Conservation (phyloP, 1,140 invertebrate genomes). For the Heliconius melpomene region DNA sequence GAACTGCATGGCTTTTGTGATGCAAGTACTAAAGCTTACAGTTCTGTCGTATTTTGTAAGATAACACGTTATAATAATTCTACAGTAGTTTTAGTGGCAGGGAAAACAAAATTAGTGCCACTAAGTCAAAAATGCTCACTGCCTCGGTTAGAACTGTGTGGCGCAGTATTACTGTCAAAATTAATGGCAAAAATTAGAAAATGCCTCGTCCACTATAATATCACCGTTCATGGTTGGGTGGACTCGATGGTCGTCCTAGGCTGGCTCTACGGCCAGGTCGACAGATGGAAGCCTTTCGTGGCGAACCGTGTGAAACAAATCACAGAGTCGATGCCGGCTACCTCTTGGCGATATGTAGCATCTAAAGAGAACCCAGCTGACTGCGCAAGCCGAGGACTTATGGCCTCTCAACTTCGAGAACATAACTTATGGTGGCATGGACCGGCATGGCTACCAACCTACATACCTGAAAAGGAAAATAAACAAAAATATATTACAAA, state of each 20-base stretch:
- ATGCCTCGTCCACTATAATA: not conserved
- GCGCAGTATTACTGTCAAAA: slow-evolving; percentile 48
- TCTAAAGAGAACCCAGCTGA: slow-evolving; percentile 74
- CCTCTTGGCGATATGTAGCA: slow-evolving; percentile 67
- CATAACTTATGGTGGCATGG: slow-evolving; percentile 57
- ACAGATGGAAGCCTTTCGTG: slow-evolving; percentile 58
- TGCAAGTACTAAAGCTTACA: slow-evolving; percentile 47
- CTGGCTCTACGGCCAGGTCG: slow-evolving; percentile 55
- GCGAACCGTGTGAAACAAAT: slow-evolving; percentile 68
- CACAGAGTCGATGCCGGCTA: slow-evolving; percentile 39
- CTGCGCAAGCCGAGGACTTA: slow-evolving; percentile 52
- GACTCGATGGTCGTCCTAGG: slow-evolving; percentile 67
- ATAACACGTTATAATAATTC: slow-evolving; percentile 16
- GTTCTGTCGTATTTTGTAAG: slow-evolving; percentile 56
- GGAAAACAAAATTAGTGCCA: slow-evolving; percentile 38
- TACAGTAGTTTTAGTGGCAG: slow-evolving; percentile 29
- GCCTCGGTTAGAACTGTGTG: slow-evolving; percentile 57
- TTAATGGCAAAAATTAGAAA: slow-evolving; percentile 37
- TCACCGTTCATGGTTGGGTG: slow-evolving; percentile 16
- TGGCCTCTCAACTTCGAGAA: slow-evolving; percentile 35
- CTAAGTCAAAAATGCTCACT: slow-evolving; percentile 19
- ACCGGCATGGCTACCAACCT: slow-evolving; percentile 33
- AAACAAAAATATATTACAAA: slow-evolving; percentile 25
- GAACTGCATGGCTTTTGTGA: slow-evolving; percentile 65
- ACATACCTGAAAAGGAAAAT: slow-evolving; percentile 18